Base-by-base conservation (phyloP, 2,888 invertebrate genomes). In the Acronicta psi region DNA sequence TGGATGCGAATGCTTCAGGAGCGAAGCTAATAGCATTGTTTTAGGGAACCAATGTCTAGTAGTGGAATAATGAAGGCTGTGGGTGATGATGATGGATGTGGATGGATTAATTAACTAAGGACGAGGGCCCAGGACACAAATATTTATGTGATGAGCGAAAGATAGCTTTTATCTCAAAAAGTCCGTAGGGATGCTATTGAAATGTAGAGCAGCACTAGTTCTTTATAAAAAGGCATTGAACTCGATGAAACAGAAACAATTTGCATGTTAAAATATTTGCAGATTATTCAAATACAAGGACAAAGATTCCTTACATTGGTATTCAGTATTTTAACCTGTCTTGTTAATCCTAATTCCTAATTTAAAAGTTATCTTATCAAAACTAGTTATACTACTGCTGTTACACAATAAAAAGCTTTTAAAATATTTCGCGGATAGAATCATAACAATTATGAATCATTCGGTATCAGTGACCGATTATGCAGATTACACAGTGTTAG, bases 391-490 rank as follows among this genome's bases (percentile, higher is more conserved):
- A 43, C 50, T 23, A 46, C 45, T 46, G 31, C 36, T 17, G 46
- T 13, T 1, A 8, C 18, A 17, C 43, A 25, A 20, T 51, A 16
- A 10, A 7, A 25, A 42, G 4, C 23, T 20, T 43, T 16, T 13
- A 18, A 17, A 42, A 40, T 43, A 36, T 47, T 29, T 56, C 2
- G 54, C 69, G 38, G 56, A 58, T 43, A 41, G 43, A 60, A 58
- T 56, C 54, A 59, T 59, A 61, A 66, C 57, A 60, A 44, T 54
- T 49, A 65, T 68, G 77, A 77, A 52, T 77, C 73, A 71, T 62
- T 53, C 7, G 43, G 64, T 67, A 78, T 66, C 75, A 71, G 29
- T 76, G 79, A 76, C 79, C 79, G 79, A 79, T 80, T 78, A 80
- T 71, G 73, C 64, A 80, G 73, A 77, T 75, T 65, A 62, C 67